Conservation (phyloP, 92 coral and sea anemone genomes). For the Phenganax marumi region DNA sequence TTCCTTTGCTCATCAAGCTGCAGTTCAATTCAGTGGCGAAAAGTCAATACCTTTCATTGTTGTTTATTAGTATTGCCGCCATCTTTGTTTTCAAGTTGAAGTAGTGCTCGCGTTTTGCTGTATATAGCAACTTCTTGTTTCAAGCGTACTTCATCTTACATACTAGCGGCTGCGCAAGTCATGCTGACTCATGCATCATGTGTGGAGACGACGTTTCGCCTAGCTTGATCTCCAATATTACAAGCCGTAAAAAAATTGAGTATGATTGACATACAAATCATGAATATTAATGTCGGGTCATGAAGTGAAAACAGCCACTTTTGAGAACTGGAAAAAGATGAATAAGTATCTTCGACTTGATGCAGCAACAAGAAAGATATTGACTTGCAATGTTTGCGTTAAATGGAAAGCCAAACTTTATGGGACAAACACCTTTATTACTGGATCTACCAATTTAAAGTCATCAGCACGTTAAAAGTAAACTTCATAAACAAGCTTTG, state of each 20-base stretch:
- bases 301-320: slow-evolving; percentile 40
- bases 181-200: neutral
- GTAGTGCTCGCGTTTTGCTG: slow-evolving; percentile 15
- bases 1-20: slow-evolving; percentile 6
- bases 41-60: neutral
- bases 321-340: slow-evolving; percentile 12
- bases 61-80: slow-evolving; percentile 5
- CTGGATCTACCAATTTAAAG: slow-evolving; percentile 56
- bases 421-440: slow-evolving; percentile 55
- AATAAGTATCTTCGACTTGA: slow-evolving; percentile 17
- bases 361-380: slow-evolving; percentile 36
- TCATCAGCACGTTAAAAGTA: slow-evolving; percentile 57
- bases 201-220: neutral
- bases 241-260: neutral
- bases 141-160: slow-evolving; percentile 7
- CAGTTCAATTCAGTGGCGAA: slow-evolving; percentile 1
- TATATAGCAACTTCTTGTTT: slow-evolving; percentile 14
- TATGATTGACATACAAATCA: slow-evolving; percentile 1
- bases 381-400: slow-evolving; percentile 35
- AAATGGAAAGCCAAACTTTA: slow-evolving; percentile 51
- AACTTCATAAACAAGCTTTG: slow-evolving; percentile 58
- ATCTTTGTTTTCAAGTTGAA: slow-evolving; percentile 13
- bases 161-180: neutral
- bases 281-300: slow-evolving; percentile 27
- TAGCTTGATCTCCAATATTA: neutral